These are phyloP conservation scores for Haliclona indistincta DNA, from an alignment of 37 sponge, comb jelly and placozoan species.

Conservation along the genomic window DNA sequence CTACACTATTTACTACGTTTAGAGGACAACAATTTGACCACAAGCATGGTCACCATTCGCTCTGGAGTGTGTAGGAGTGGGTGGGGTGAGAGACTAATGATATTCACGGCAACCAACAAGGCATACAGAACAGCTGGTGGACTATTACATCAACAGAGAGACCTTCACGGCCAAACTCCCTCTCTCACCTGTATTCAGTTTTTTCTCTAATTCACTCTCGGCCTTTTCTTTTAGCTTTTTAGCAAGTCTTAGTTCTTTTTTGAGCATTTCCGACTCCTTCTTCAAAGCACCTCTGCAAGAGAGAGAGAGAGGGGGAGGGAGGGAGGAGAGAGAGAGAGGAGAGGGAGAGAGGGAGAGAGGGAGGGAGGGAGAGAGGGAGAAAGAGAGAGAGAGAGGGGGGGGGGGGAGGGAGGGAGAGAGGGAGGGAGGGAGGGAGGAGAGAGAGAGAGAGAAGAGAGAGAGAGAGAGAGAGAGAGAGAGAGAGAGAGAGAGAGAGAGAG, in stretches of 20 bases:
- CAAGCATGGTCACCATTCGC: too few relatives aligned
- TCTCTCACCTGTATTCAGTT: background rate
- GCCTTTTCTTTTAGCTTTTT: conserved; percentile 30
- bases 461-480: conserved; percentile 32
- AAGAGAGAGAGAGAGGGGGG: background rate
- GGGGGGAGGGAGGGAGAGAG: background rate
- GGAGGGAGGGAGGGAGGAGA: background rate
- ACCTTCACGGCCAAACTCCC: background rate
- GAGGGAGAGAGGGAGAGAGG: background rate
- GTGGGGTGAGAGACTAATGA: background rate
- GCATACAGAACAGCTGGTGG: background rate
- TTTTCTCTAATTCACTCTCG: conserved; percentile 11
- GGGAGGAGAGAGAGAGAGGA: background rate
- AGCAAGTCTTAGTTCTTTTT: conserved; percentile 20
- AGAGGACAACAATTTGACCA: too few relatives aligned
- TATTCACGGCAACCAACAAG: background rate
- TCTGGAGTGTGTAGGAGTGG: too few relatives aligned
- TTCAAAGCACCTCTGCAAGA: conserved; percentile 13
- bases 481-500: conserved; percentile 29
- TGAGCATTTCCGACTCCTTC: conserved; percentile 12
- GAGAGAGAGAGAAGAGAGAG: conserved; percentile 5
- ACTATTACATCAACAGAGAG: background rate
- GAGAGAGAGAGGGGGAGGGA: background rate
- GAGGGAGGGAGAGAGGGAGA: background rate
- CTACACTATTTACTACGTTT: too few relatives aligned